phyloP scores from a whole-genome alignment of 2,888 invertebrate genomes.

The Cetonia aurata region DNA sequence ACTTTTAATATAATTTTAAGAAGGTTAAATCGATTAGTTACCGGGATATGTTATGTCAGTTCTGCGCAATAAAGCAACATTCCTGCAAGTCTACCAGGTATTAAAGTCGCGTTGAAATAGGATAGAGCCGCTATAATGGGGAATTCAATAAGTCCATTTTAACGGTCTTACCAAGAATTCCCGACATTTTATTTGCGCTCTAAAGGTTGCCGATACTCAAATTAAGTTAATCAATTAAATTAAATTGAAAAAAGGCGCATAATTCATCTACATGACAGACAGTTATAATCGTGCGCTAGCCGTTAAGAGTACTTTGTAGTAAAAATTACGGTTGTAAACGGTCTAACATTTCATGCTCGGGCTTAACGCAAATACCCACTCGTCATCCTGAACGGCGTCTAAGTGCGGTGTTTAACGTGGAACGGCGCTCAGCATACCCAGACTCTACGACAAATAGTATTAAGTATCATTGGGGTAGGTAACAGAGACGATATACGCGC shows the following conservation, averaged over 20 bases:
- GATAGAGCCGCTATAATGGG: not conserved
- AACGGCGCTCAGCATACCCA: constrained; percentile 5
- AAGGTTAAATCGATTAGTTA: not conserved
- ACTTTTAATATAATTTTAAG: no score
- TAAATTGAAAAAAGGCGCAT: constrained; percentile 19
- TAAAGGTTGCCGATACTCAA: constrained; percentile 27
- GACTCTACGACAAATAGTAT: constrained; percentile 12
- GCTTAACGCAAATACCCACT: not conserved
- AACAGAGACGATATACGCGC: not conserved
- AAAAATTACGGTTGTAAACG: not conserved
- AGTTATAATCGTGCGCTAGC: not conserved
- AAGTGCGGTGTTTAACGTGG: constrained; percentile 3
- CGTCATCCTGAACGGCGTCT: constrained; percentile 5
- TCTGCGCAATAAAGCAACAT: not conserved
- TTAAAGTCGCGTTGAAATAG: not conserved
- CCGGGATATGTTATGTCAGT: not conserved
- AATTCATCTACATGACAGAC: constrained; percentile 16
- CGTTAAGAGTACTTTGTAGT: constrained; percentile 1
- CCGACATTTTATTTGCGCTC: not conserved
- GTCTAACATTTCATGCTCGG: constrained; percentile 2
- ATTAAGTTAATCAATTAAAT: constrained; percentile 5
- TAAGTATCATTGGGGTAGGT: constrained; percentile 11
- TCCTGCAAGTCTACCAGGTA: not conserved
- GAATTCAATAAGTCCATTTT: not conserved
- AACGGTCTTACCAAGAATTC: constrained; percentile 29